Percentiles rank a stretch among this genome's conserved stretches.
Evolutionary conservation across 2,797 vertebrate genomes (phyloP).

Genomic region (Muscicapa comitata): DNA sequence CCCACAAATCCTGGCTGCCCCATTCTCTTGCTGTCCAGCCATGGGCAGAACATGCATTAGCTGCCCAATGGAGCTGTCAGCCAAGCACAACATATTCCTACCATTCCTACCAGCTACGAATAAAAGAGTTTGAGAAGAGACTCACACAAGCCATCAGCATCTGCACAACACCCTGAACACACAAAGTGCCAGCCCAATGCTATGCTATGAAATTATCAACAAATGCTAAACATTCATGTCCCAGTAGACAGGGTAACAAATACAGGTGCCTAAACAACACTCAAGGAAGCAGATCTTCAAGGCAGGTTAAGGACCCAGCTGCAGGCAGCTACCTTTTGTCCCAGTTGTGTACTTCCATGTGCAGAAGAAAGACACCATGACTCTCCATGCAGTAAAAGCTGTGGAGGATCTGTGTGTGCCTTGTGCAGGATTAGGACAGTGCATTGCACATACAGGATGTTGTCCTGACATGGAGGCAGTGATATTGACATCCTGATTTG

Average conservation of each 20-base stretch:
- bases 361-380: background rate
- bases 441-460: background rate
- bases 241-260: background rate
- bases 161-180: accelerated
- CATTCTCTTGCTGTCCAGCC: background rate
- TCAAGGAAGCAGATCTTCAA: background rate
- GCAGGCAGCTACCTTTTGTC: background rate
- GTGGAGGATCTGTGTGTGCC: background rate
- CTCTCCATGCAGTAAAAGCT: background rate
- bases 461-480: background rate
- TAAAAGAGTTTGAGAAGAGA: background rate
- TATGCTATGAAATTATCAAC: background rate
- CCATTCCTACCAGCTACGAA: background rate
- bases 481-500: background rate
- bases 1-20: background rate
- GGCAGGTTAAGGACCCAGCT: background rate
- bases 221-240: background rate
- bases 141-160: background rate
- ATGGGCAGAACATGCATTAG: background rate
- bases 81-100: background rate
- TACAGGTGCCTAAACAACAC: background rate
- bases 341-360: background rate
- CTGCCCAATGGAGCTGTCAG: background rate
- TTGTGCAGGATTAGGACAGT: background rate
- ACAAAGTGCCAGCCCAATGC: background rate